These are phyloP conservation scores for Motacilla alba DNA, from an alignment of 2,113 vertebrate genomes.

Conservation along the genomic window DNA sequence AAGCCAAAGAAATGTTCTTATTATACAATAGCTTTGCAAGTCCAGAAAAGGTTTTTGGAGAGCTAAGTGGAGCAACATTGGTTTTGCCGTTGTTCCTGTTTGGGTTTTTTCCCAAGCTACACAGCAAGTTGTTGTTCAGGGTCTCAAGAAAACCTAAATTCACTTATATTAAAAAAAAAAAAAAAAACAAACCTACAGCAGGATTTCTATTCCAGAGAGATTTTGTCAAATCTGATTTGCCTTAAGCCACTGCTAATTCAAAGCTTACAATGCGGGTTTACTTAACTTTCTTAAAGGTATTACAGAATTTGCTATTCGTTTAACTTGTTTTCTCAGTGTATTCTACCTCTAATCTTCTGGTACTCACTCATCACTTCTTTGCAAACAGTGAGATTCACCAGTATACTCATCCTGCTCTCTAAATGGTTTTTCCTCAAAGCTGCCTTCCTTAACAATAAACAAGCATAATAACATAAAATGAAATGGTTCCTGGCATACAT, in stretches of 20 bases:
- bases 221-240: background rate
- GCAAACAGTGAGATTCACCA: background rate
- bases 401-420: background rate
- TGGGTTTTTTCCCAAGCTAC: background rate
- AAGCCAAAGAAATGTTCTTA: background rate
- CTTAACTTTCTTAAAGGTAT: background rate
- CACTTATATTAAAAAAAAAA: background rate
- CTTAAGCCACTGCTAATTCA: background rate
- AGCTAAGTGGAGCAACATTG: background rate
- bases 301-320: background rate
- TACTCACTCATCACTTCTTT: background rate
- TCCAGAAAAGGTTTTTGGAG: background rate
- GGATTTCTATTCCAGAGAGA: background rate
- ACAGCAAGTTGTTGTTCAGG: background rate
- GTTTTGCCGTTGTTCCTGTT: background rate
- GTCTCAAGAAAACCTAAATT: background rate
- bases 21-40: background rate
- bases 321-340: background rate
- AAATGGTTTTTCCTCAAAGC: background rate
- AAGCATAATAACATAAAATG: background rate
- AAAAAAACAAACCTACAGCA: background rate
- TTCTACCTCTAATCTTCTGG: background rate
- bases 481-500: background rate
- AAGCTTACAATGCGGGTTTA: background rate
- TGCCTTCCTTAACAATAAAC: background rate